A percentile compares a stretch with the other conserved stretches of the same genome.
These are phyloP conservation scores for Lycopodina hypogea DNA, from an alignment of 37 sponge, comb jelly and placozoan genomes.

Conservation along the genomic window DNA sequence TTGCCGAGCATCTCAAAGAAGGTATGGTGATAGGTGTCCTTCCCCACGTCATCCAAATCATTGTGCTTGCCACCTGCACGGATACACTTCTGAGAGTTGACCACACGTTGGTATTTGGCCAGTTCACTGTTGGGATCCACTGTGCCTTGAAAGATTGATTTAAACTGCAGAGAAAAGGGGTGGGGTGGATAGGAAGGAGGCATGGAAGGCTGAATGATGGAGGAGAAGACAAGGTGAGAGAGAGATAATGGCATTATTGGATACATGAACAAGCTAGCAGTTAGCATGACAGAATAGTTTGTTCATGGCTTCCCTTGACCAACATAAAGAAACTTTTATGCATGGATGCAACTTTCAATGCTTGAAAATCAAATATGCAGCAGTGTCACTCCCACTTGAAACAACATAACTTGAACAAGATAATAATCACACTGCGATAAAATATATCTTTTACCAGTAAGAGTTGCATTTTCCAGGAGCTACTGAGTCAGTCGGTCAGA, in stretches of 20 bases:
- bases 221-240: conserved; percentile 11
- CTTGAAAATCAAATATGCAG: too few relatives aligned
- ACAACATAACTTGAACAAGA: too few relatives aligned
- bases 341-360: too few relatives aligned
- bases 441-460: too few relatives aligned
- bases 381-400: too few relatives aligned
- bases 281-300: too few relatives aligned
- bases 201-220: conserved; percentile 9
- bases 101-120: conserved; percentile 82
- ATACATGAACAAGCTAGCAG: too few relatives aligned
- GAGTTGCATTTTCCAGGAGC: too few relatives aligned
- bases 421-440: too few relatives aligned
- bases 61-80: conserved; percentile 99
- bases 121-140: conserved; percentile 94
- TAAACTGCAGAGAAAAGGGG: conserved; percentile 65
- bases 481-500: too few relatives aligned
- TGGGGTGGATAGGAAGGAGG: conserved; percentile 11
- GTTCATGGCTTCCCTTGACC: too few relatives aligned
- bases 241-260: conserved; percentile 5
- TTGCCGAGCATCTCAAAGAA: conserved; percentile 99
- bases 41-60: conserved; percentile 99
- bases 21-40: conserved; percentile 98
- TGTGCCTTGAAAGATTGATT: conserved; percentile 93
- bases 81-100: conserved; percentile 98
- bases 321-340: too few relatives aligned